Base-by-base conservation (phyloP, 2,797 vertebrate species). In the Sebastes goodei region DNA sequence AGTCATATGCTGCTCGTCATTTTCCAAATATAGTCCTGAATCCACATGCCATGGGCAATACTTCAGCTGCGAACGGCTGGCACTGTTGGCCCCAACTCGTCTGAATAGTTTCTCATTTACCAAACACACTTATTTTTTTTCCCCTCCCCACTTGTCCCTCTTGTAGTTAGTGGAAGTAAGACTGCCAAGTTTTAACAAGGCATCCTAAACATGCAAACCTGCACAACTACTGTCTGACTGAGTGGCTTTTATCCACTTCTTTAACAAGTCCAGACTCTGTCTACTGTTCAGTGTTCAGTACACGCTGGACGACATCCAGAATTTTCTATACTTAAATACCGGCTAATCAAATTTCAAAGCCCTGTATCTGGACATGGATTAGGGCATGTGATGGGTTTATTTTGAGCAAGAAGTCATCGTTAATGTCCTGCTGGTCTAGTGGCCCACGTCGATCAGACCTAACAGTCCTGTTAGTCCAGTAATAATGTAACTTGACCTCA, bases 21-120 rank as follows among this genome's bases (percentile, higher is more conserved):
- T 91, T 79, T 90, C 91, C 88, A 93, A 92, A 93, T 92, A 89
- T 93, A 92, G 89, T 64, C 80, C 29, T 78, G 32, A 56, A 85
- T 78, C 60, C 78, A 81, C 76, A 81, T 38, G 33, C 21, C 35
- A 65, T 59, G 60, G 60, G 61, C 70, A 83, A 77, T 55, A 56
- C 73, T 80, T 88, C 73, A 78, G 76, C 74, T 78, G 67, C 64
- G 70, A 66, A 35, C 23, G 49, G 57, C 62, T 68, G 72, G 85
- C 82, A 87, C 42, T 57, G 66, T 80, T 84, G 23, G 20, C 76
- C 78, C 33, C 73, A 74, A 80, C 75, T 78, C 60, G 52, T 81
- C 78, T 63, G 73, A 88, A 91, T 82, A 86, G 71, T 88, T 92
- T 92, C 61, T 86, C 68, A 75, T 86, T 86, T 88, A 52, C 38